Conservation (phyloP, 2,113 vertebrate species). For the Boulengeromyrus knoepffleri region DNA sequence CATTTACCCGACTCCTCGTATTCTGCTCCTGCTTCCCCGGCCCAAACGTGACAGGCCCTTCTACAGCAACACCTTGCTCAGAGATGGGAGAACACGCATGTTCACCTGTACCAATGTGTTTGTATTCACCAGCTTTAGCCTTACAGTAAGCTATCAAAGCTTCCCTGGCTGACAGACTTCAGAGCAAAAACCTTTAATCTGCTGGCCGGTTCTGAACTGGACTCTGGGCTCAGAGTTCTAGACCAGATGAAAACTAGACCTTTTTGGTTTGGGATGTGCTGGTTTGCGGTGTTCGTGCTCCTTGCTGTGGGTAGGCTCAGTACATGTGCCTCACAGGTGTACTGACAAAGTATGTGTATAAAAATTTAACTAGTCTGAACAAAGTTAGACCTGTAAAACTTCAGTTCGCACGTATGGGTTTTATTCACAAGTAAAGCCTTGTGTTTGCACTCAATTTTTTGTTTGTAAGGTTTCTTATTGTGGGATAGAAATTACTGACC, state of each 20-base stretch:
- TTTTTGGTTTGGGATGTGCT: neutral
- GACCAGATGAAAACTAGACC: neutral
- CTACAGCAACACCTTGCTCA: neutral
- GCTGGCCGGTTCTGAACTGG: neutral
- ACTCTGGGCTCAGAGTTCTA: neutral
- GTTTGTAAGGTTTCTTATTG: neutral
- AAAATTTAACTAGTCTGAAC: neutral
- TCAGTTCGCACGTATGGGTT: neutral
- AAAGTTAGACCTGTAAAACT: neutral
- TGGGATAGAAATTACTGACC: neutral
- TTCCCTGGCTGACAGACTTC: neutral
- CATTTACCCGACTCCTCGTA: no score
- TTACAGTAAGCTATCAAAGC: neutral
- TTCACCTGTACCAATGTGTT: neutral
- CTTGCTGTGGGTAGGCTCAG: neutral
- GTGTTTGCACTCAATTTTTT: neutral
- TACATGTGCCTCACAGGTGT: neutral
- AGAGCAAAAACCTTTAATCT: slow-evolving; percentile 11
- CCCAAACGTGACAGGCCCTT: neutral
- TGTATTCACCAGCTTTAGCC: neutral
- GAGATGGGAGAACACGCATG: neutral
- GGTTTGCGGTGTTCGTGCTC: neutral
- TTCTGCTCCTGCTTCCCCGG: no score
- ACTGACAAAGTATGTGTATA: neutral
- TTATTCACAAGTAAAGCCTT: neutral